Evolutionary conservation across 2,797 vertebrate species (phyloP).

Genomic region (Sylvia borin): DNA sequence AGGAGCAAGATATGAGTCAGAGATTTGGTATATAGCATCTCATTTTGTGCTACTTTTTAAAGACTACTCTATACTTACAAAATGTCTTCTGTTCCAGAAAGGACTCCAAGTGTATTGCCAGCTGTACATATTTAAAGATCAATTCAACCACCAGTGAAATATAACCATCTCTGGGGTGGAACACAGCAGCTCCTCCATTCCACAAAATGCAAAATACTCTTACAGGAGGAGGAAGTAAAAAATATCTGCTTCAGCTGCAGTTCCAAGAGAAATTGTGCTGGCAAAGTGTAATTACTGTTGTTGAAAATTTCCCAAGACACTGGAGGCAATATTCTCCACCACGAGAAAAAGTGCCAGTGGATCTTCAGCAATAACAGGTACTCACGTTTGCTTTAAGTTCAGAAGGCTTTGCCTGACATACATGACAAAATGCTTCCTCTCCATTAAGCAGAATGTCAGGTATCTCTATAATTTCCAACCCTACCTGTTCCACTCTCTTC

Average conservation of each 20-base stretch:
- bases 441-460: background rate
- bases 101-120: background rate
- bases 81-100: background rate
- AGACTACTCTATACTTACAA: background rate
- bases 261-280: background rate
- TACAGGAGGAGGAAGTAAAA: background rate
- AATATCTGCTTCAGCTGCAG: background rate
- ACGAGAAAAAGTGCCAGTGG: background rate
- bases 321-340: background rate
- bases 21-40: background rate
- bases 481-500: background rate
- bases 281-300: background rate
- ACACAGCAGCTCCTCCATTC: background rate
- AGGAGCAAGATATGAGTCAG: background rate
- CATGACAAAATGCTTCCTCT: background rate
- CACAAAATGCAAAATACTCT: background rate
- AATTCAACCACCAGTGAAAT: background rate
- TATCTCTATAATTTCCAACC: background rate
- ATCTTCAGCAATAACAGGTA: background rate
- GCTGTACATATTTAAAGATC: background rate
- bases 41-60: background rate
- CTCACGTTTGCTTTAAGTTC: background rate
- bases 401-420: background rate
- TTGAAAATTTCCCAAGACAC: background rate
- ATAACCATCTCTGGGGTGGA: background rate